Evolutionary conservation across 2,888 invertebrate species (phyloP), one percentile per base, ranked within the genome.

Genomic region (Drosophila formosana): DNA sequence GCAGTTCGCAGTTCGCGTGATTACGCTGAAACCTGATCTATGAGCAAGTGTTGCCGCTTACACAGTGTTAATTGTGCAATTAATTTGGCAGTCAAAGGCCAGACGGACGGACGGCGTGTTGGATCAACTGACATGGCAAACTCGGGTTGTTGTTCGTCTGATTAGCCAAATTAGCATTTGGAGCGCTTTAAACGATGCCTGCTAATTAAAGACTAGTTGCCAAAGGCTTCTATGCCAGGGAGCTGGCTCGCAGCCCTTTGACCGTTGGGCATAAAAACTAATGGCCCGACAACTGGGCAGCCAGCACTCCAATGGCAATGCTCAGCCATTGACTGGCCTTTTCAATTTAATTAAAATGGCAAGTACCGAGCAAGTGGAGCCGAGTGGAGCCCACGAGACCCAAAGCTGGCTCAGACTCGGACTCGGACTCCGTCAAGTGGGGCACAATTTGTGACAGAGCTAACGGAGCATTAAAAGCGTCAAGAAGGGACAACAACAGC

Each of bases 281-380:
- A 82, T 81, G 67, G 57, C 41, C 66, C 49, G 69, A 65, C 70
- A 79, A 39, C 39, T 41, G 39, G 39, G 39, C 39, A 18, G 18
- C 18, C 18, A 18, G 18, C 18, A 65, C 64, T 52, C 47, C 34
- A 37, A 37, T 37, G 32, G 18, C 57, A 30, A n/a, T 18, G 18
- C 18, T 9, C 23, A 45, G 41, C 30, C 52, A 64, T 72, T 43
- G 68, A 51, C 70, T 60, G 64, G 45, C 58, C 43, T 68, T 69
- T 87, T 76, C 72, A 83, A 85, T 88, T 88, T 72, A 85, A 82
- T 82, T 88, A 88, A 88, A 81, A 74, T 61, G 60, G 56, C 60
- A 78, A 78, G 69, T 65, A 49, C 34, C 23, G 37, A 34, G 47
- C n/a, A 45, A 52, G 34, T 43, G 62, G 45, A 62, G 32, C 28